A percentile compares a stretch with the other conserved stretches of the same genome.
phyloP scores from a whole-genome alignment of 2,888 invertebrate species.

The Vesta saturnalis region DNA sequence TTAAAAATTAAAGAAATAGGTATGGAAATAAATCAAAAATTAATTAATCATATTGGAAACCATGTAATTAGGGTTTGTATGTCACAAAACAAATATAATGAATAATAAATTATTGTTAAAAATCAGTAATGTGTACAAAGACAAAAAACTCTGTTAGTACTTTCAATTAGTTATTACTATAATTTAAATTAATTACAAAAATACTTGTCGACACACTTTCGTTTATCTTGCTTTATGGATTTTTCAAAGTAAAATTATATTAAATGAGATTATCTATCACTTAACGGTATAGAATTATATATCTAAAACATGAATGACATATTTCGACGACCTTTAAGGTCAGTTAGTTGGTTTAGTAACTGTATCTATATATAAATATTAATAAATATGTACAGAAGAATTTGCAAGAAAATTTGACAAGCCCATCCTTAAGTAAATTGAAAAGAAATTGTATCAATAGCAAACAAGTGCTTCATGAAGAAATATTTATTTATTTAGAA shows the following conservation, averaged over 20 bases:
- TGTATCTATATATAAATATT: not conserved
- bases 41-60: not conserved
- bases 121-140: not conserved
- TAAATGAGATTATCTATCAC: conserved; percentile 4
- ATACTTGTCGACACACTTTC: conserved; percentile 2
- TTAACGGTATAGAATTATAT: conserved; percentile 8
- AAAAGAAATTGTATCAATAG: conserved; percentile 4
- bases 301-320: not conserved
- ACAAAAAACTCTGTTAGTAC: not conserved
- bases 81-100: not conserved
- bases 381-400: not conserved
- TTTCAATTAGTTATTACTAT: not conserved
- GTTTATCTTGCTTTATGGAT: conserved; percentile 1
- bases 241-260: conserved; percentile 2
- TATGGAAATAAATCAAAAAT: no score
- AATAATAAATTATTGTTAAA: not conserved
- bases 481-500: conserved; percentile 37
- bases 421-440: not conserved
- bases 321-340: not conserved
- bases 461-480: conserved; percentile 8
- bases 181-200: conserved; percentile 4
- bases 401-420: not conserved
- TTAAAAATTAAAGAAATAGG: no score
- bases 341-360: not conserved
- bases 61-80: not conserved